A percentile compares a stretch with the other conserved stretches of the same genome.
phyloP scores from a whole-genome alignment of 2,888 invertebrate species.

The Drosophila nr. medialis region DNA sequence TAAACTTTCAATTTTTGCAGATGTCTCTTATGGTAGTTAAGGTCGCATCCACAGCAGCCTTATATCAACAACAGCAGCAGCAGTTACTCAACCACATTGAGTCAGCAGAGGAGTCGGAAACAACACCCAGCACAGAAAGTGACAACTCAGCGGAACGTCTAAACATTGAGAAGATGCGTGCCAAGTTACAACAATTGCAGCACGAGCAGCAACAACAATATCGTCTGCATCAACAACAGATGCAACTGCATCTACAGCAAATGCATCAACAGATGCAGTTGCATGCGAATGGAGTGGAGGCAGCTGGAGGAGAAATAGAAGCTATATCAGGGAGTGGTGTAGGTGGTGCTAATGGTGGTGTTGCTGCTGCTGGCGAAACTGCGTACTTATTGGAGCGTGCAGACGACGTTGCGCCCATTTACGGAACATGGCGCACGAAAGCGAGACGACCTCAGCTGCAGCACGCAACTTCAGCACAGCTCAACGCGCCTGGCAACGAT shows the following conservation, averaged over 20 bases:
- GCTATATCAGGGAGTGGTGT: conserved; percentile 14
- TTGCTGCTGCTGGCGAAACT: conserved; percentile 69
- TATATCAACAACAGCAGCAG: conserved; percentile 72
- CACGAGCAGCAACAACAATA: conserved; percentile 74
- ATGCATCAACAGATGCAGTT: conserved; percentile 64
- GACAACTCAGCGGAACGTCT: conserved; percentile 59
- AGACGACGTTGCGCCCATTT: conserved; percentile 78
- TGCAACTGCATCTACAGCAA: conserved; percentile 71
- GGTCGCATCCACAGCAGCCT: conserved; percentile 80
- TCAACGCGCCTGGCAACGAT: conserved; percentile 30
- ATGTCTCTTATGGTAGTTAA: conserved; percentile 83
- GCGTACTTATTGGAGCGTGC: conserved; percentile 83
- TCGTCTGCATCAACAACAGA: conserved; percentile 65
- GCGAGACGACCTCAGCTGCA: conserved; percentile 81
- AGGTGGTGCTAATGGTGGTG: conserved; percentile 19
- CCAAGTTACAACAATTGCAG: conserved; percentile 78
- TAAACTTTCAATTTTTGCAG: conserved; percentile 64
- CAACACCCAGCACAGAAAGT: conserved; percentile 47
- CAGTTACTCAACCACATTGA: conserved; percentile 56
- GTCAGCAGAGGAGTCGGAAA: conserved; percentile 25
- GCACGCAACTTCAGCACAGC: conserved; percentile 59
- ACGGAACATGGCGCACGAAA: conserved; percentile 83
- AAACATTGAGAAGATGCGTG: conserved; percentile 80
- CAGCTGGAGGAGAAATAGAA: conserved; percentile 7
- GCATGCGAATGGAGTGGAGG: conserved; percentile 60